Evolutionary conservation across 1,140 invertebrate genomes (phyloP).

Genomic region (Ooceraea biroi): DNA sequence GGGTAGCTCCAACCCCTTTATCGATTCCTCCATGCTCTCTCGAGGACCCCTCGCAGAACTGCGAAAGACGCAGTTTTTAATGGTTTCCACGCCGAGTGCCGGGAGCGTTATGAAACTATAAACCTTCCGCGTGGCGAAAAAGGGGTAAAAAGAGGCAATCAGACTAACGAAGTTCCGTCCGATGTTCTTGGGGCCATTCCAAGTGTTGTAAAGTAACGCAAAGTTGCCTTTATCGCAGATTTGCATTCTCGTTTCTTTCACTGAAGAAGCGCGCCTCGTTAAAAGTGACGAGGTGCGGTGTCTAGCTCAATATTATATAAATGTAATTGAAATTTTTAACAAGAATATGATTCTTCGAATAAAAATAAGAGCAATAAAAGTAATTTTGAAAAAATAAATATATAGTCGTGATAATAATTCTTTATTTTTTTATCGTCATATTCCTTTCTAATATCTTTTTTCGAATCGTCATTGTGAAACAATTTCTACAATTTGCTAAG

Average conservation of each 20-base stretch:
- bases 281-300: neutral
- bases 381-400: no score
- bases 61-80: constrained; percentile 54
- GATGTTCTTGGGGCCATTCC: constrained; percentile 38
- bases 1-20: constrained; percentile 59
- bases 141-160: constrained; percentile 4
- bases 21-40: constrained; percentile 61
- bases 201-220: constrained; percentile 46
- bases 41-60: constrained; percentile 32
- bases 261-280: neutral
- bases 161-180: constrained; percentile 30
- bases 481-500: neutral
- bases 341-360: neutral
- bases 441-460: neutral
- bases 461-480: neutral
- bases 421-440: neutral
- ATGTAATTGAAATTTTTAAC: neutral
- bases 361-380: neutral
- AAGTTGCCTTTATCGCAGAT: constrained; percentile 24
- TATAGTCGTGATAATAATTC: neutral
- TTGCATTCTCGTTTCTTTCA: constrained; percentile 8
- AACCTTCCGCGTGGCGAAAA: constrained; percentile 29
- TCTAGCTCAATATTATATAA: neutral
- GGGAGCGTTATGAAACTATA: constrained; percentile 49
- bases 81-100: constrained; percentile 19